Evolutionary conservation across 2,888 invertebrate genomes (phyloP).

Genomic region (Eilema griseolum): DNA sequence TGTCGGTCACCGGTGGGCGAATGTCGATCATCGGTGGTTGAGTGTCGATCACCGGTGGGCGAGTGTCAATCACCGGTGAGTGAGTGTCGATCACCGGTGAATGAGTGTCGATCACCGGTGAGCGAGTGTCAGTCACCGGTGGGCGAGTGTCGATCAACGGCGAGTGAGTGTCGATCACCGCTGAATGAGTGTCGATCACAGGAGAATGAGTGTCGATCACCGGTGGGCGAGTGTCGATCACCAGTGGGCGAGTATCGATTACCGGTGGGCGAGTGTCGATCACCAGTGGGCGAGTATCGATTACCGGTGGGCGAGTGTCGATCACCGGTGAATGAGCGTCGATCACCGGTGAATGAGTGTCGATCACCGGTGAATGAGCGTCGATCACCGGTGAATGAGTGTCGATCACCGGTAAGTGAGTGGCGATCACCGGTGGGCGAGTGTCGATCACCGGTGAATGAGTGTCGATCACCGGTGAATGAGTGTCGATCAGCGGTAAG

Average conservation of each 20-base stretch:
- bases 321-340: neutral
- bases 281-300: neutral
- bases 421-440: too few relatives aligned
- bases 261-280: neutral
- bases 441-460: too few relatives aligned
- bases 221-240: too few relatives aligned
- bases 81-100: neutral
- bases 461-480: too few relatives aligned
- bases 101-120: constrained; percentile 43
- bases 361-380: neutral
- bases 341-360: neutral
- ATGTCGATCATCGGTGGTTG: neutral
- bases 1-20: neutral
- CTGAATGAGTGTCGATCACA: too few relatives aligned
- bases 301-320: neutral
- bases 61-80: neutral
- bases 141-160: too few relatives aligned
- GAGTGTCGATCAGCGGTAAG: neutral
- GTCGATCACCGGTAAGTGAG: too few relatives aligned
- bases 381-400: too few relatives aligned
- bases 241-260: too few relatives aligned
- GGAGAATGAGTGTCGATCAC: too few relatives aligned
- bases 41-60: neutral
- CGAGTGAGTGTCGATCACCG: too few relatives aligned
- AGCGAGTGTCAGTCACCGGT: too few relatives aligned